phyloP scores from a whole-genome alignment of 1,140 invertebrate species.

The Trichoplusia ni region DNA sequence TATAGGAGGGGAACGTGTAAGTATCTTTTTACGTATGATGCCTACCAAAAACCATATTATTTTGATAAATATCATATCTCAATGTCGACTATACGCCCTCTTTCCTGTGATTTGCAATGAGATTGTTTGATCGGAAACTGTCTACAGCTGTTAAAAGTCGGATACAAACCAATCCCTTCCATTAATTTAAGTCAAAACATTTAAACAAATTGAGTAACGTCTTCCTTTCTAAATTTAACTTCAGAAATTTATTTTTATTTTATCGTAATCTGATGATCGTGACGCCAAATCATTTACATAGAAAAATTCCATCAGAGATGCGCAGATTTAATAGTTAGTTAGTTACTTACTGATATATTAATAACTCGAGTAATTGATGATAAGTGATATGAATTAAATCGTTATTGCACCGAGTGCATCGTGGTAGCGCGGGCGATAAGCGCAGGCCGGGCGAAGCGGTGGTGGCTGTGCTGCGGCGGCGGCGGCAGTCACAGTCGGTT shows the following conservation, averaged over 20 bases:
- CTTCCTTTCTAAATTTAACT: neutral
- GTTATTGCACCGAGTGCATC: slow-evolving; percentile 67
- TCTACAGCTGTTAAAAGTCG: neutral
- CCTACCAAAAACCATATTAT: too few species aligned
- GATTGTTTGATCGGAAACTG: neutral
- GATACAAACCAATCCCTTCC: neutral
- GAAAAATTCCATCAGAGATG: too few species aligned
- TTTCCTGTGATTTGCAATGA: neutral
- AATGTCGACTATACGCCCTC: too few species aligned
- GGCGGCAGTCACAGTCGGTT: slow-evolving; percentile 69
- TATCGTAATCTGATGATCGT: neutral
- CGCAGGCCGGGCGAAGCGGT: slow-evolving; percentile 53
- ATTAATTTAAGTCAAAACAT: slow-evolving; percentile 12
- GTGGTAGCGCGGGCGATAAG: slow-evolving; percentile 64
- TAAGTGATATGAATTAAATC: slow-evolving; percentile 59
- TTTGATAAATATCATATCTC: too few species aligned
- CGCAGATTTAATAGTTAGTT: too few species aligned
- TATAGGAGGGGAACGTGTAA: too few species aligned
- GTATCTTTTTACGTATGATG: too few species aligned
- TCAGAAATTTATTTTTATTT: neutral
- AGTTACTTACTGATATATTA: too few species aligned
- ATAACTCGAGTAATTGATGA: neutral
- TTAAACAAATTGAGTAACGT: neutral
- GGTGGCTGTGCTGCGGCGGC: slow-evolving; percentile 41
- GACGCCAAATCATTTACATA: too few species aligned